A percentile compares a stretch with the other conserved stretches of the same genome.
These are phyloP conservation scores for Drosophila acutilabella DNA, from an alignment of 2,888 invertebrate species.

Conservation along the genomic window DNA sequence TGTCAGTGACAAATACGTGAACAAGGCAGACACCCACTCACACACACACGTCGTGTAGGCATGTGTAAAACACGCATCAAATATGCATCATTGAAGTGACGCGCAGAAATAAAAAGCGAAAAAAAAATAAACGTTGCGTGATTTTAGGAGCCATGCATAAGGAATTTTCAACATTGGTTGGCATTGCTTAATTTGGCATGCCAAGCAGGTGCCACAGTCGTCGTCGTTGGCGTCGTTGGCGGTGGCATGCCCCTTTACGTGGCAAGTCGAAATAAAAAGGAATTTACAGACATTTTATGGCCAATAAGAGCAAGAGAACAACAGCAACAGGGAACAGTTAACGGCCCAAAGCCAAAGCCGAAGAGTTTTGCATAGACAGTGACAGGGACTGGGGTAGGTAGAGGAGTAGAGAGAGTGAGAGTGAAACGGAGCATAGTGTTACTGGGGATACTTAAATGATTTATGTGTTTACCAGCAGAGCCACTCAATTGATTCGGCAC, in stretches of 20 bases:
- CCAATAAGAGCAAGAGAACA: conserved; percentile 27
- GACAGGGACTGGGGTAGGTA: conserved; percentile 13
- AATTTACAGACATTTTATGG: conserved; percentile 75
- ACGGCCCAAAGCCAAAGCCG: conserved; percentile 16
- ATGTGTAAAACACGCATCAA: conserved; percentile 59
- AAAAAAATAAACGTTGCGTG: conserved; percentile 48
- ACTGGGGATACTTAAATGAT: conserved; percentile 66
- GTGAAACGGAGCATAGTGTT: conserved; percentile 1
- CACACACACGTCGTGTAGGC: conserved; percentile 2
- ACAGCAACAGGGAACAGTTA: conserved; percentile 44
- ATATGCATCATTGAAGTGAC: conserved; percentile 62
- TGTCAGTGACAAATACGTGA: conserved; percentile 72
- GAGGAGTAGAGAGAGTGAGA: conserved; percentile 2
- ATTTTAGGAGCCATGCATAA: conserved; percentile 52
- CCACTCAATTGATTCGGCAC: conserved; percentile 78
- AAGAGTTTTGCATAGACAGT: conserved; percentile 55
- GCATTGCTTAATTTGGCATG: conserved; percentile 68
- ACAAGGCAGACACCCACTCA: not conserved
- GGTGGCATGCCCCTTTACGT: conserved; percentile 31
- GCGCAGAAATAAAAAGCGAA: not conserved
- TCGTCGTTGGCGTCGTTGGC: not conserved
- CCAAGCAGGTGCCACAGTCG: conserved; percentile 65
- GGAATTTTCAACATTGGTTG: conserved; percentile 35
- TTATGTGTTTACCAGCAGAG: conserved; percentile 61
- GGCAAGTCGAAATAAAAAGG: conserved; percentile 59